These are phyloP conservation scores for Gymnobelideus leadbeateri DNA, from an alignment of 2,113 vertebrate genomes.

Conservation along the genomic window DNA sequence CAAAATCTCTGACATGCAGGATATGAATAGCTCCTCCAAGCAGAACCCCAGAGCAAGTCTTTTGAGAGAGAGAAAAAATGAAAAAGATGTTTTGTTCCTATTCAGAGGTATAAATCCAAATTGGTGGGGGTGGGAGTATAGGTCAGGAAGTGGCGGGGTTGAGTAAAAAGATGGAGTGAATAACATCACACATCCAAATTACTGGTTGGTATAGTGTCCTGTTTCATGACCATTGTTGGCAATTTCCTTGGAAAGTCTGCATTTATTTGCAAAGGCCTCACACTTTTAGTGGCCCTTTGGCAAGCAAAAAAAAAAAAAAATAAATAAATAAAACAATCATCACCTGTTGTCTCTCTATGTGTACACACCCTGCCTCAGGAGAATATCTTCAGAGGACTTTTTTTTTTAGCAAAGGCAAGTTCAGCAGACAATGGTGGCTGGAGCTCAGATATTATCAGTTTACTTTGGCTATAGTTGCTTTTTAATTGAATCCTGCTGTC, in stretches of 20 bases:
- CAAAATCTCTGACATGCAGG: conserved; percentile 89
- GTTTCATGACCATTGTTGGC: conserved; percentile 40
- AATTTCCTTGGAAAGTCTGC: conserved; percentile 8
- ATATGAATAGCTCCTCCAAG: conserved; percentile 89
- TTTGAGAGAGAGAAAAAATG: conserved; percentile 85
- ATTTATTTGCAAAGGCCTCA: conserved; percentile 34
- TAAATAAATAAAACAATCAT: background rate
- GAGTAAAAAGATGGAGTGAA: conserved; percentile 66
- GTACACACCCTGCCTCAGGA: background rate
- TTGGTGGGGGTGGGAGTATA: background rate
- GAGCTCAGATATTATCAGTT: background rate
- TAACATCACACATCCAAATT: conserved; percentile 56
- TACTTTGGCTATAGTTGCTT: background rate
- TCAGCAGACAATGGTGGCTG: background rate
- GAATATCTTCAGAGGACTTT: background rate
- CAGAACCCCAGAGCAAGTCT: conserved; percentile 88
- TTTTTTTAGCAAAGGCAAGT: background rate
- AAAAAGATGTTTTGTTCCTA: conserved; percentile 67
- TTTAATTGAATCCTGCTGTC: conserved; percentile 50
- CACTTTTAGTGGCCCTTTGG: conserved; percentile 17
- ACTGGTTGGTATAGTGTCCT: conserved; percentile 28
- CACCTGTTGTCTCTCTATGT: background rate
- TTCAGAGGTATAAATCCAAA: conserved; percentile 69
- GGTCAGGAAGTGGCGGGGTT: conserved; percentile 36
- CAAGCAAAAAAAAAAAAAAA: background rate